These are phyloP conservation scores for Eurosta solidaginis DNA, from an alignment of 1,140 invertebrate species.

Conservation along the genomic window DNA sequence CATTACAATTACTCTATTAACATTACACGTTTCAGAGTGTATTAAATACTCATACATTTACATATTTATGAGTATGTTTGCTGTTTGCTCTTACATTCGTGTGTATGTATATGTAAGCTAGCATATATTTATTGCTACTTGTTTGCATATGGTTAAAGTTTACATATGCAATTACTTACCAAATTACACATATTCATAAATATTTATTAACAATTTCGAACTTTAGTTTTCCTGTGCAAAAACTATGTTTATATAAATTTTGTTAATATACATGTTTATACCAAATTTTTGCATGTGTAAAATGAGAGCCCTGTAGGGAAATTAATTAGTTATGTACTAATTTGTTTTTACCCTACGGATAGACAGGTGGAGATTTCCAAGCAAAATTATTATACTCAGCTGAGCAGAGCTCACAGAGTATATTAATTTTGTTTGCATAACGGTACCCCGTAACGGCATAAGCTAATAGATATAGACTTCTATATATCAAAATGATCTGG, in stretches of 20 bases:
- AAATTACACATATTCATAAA: slow-evolving; percentile 16
- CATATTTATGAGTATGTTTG: neutral
- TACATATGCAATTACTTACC: slow-evolving; percentile 9
- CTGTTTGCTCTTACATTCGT: neutral
- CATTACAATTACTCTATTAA: slow-evolving; percentile 14
- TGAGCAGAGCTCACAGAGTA: no score
- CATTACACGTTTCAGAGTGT: neutral
- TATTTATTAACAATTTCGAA: slow-evolving; percentile 25
- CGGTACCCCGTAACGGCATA: no score
- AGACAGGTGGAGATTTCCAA: no score
- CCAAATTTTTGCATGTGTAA: neutral
- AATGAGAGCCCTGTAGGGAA: neutral
- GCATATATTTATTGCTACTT: neutral
- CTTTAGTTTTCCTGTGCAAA: slow-evolving; percentile 6
- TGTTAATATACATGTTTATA: neutral
- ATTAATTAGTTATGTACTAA: neutral
- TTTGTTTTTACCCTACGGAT: neutral
- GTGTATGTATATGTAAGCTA: neutral
- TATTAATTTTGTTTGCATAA: no score
- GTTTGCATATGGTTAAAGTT: neutral
- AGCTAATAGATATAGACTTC: no score
- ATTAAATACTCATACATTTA: neutral
- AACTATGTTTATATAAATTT: neutral
- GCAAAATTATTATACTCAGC: no score
- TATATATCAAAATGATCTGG: no score